Conservation (phyloP, 1,140 invertebrate genomes). For the Drosophila bocki region DNA sequence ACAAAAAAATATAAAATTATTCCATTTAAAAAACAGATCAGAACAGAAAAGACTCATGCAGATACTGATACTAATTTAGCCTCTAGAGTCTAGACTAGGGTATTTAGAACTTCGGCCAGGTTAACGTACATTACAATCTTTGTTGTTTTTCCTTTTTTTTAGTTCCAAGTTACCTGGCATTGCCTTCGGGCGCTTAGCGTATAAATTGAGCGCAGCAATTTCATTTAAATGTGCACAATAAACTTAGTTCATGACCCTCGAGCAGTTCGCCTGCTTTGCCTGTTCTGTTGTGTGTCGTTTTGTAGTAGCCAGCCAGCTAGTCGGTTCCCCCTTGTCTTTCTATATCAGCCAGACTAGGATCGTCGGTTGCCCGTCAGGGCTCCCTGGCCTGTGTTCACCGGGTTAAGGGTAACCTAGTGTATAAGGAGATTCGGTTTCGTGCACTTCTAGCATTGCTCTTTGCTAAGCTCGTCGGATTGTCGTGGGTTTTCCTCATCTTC, state of each 20-base stretch:
- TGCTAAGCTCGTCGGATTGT: no score
- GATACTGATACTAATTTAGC: background rate
- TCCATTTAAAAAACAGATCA: background rate
- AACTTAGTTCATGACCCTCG: conserved; percentile 80
- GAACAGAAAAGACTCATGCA: background rate
- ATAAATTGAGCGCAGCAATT: conserved; percentile 84
- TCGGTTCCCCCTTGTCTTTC: no score
- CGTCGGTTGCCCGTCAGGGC: no score
- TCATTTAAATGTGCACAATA: conserved; percentile 84
- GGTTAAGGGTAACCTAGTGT: no score
- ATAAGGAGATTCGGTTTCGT: no score
- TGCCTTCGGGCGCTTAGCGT: conserved; percentile 72
- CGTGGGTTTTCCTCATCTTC: no score
- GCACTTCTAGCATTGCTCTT: no score
- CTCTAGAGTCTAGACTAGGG: background rate
- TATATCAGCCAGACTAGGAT: no score
- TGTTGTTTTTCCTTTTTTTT: conserved; percentile 6
- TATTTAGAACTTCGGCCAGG: conserved; percentile 1
- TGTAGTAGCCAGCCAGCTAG: no score
- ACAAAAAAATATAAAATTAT: background rate
- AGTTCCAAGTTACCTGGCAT: conserved; percentile 39
- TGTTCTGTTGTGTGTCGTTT: conserved; percentile 15
- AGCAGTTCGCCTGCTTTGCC: conserved; percentile 30
- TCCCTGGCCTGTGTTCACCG: no score
- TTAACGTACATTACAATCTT: no score